Evolutionary conservation across 2,113 vertebrate species (phyloP).

Genomic region (Patagioenas fasciata): DNA sequence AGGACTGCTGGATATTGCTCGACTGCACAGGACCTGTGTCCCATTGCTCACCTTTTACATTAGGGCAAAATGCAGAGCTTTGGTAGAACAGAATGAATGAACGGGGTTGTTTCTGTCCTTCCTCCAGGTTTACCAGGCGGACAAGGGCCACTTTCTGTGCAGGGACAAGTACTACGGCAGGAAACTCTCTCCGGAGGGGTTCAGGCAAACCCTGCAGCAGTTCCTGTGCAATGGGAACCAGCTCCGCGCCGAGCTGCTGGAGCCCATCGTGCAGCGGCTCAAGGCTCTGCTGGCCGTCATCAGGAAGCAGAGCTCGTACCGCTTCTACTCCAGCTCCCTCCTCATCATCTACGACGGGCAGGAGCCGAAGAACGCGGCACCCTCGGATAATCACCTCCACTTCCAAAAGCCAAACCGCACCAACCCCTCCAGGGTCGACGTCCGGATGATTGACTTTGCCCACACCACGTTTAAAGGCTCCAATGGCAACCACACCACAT

Average conservation of each 20-base stretch:
- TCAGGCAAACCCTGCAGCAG: slow-evolving; percentile 72
- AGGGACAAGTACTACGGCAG: slow-evolving; percentile 80
- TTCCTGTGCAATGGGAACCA: slow-evolving; percentile 72
- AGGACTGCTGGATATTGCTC: not conserved
- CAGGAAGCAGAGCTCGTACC: slow-evolving; percentile 75
- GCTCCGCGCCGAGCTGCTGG: slow-evolving; percentile 68
- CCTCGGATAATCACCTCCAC: not conserved
- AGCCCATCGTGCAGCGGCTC: slow-evolving; percentile 69
- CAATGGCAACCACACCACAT: slow-evolving; percentile 18
- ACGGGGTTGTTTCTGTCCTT: not conserved
- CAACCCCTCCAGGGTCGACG: slow-evolving; percentile 41
- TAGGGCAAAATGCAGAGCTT: not conserved
- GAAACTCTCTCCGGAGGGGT: slow-evolving; percentile 71
- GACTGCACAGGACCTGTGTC: not conserved
- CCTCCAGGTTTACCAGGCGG: slow-evolving; percentile 76
- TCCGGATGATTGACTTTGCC: slow-evolving; percentile 83
- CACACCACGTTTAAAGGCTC: slow-evolving; percentile 78
- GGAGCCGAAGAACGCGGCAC: not conserved
- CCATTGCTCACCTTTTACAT: not conserved
- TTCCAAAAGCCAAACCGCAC: not conserved
- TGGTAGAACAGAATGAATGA: not conserved
- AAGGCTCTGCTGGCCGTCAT: slow-evolving; percentile 71
- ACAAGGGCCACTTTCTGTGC: slow-evolving; percentile 77
- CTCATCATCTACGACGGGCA: slow-evolving; percentile 80
- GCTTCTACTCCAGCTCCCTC: slow-evolving; percentile 84